phyloP scores from a whole-genome alignment of 2,113 vertebrate species.

The Rhombomys opimus region DNA sequence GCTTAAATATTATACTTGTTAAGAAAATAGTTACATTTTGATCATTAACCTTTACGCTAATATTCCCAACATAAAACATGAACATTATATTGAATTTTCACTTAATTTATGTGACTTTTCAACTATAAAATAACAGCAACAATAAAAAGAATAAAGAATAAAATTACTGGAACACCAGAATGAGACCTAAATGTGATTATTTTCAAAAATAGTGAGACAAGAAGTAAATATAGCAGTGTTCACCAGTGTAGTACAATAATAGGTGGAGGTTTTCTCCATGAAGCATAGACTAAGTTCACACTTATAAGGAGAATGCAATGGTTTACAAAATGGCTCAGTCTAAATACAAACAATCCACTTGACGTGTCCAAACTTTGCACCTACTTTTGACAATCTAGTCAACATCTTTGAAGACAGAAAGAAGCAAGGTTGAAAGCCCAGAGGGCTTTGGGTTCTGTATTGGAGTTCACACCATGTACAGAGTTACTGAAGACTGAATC shows the following conservation, averaged over 20 bases:
- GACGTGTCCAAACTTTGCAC: not conserved
- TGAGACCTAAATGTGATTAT: not conserved
- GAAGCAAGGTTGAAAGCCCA: not conserved
- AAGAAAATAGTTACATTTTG: constrained; percentile 57
- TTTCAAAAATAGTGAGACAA: not conserved
- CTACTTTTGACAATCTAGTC: not conserved
- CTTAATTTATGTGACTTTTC: constrained; percentile 7
- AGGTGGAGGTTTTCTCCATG: not conserved
- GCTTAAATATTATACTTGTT: constrained; percentile 52
- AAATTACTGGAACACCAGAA: not conserved
- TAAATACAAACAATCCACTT: not conserved
- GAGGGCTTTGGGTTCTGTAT: not conserved
- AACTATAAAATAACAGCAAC: constrained; percentile 49
- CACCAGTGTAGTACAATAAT: not conserved
- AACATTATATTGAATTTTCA: not conserved
- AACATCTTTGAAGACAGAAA: not conserved
- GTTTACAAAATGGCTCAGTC: not conserved
- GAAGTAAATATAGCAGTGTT: not conserved
- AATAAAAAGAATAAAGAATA: not conserved
- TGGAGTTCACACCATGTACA: not conserved
- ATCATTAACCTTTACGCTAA: constrained; percentile 3
- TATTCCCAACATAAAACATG: constrained; percentile 17
- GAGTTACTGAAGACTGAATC: not conserved
- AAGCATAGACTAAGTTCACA: not conserved
- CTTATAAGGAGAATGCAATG: not conserved